phyloP scores from a whole-genome alignment of 1,140 invertebrate genomes.

The Sinella curviseta region DNA sequence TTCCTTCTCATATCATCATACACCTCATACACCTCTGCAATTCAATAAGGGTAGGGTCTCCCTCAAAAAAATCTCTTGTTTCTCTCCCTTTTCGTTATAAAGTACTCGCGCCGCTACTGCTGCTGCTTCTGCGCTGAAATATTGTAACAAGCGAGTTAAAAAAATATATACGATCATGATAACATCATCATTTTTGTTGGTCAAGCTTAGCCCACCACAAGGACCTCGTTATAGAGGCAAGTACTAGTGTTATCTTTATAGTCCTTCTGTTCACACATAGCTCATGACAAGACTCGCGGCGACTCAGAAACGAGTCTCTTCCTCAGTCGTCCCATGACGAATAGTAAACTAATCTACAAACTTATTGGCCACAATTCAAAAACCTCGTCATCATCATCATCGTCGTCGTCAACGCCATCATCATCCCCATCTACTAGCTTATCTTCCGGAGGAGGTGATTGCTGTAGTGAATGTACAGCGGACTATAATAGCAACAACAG shows the following conservation, averaged over 20 bases:
- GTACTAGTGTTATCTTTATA: too few relatives aligned
- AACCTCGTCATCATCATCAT: background rate
- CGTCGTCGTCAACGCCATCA: too few relatives aligned
- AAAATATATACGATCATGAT: too few relatives aligned
- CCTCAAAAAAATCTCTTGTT: too few relatives aligned
- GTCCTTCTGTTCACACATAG: background rate
- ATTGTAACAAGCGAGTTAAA: too few relatives aligned
- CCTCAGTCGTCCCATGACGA: constrained; percentile 19
- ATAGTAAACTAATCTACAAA: background rate
- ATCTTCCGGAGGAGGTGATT: background rate
- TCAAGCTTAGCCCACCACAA: background rate
- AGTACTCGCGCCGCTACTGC: too few relatives aligned
- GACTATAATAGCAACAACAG: background rate
- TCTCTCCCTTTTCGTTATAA: too few relatives aligned
- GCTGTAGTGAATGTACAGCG: background rate
- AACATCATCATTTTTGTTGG: background rate
- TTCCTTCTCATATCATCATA: too few relatives aligned
- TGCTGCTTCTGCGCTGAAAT: too few relatives aligned
- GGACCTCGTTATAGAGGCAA: background rate
- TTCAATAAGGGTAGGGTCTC: too few relatives aligned
- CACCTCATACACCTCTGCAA: too few relatives aligned
- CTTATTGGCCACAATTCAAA: constrained; percentile 9
- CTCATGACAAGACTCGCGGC: background rate
- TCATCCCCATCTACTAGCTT: too few relatives aligned
- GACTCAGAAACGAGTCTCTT: background rate